Evolutionary conservation across 2,113 vertebrate genomes (phyloP).

Genomic region (Cinclus mexicanus): DNA sequence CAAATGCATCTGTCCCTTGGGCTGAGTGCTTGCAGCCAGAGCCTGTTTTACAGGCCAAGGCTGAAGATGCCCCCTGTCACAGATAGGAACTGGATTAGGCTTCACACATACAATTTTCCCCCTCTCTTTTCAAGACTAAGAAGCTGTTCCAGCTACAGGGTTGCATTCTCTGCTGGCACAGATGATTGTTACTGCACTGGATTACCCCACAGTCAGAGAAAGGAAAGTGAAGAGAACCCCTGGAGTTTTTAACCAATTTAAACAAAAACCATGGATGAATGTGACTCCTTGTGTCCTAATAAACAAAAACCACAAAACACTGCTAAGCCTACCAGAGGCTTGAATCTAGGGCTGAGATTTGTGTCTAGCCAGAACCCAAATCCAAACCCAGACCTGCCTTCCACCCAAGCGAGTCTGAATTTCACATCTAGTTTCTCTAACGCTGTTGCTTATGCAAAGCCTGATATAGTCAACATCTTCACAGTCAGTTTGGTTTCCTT

Average conservation of each 20-base stretch:
- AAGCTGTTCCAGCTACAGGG: not conserved
- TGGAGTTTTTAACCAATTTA: not conserved
- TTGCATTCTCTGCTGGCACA: not conserved
- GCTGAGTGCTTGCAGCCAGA: not conserved
- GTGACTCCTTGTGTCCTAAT: not conserved
- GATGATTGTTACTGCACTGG: not conserved
- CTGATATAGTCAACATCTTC: not conserved
- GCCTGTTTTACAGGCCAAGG: not conserved
- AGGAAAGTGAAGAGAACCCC: not conserved
- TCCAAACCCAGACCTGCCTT: not conserved
- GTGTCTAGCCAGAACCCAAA: not conserved
- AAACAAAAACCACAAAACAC: not conserved
- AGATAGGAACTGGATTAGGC: not conserved
- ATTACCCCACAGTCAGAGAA: not conserved
- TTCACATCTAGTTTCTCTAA: not conserved
- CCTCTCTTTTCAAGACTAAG: not conserved
- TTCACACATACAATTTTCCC: not conserved
- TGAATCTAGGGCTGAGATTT: not conserved
- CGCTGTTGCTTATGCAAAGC: not conserved
- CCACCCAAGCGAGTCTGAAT: not conserved
- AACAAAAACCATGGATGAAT: not conserved
- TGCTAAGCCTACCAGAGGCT: not conserved
- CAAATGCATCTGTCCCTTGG: not conserved
- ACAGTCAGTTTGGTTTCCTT: not conserved
- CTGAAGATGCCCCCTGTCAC: not conserved